Conservation (phyloP, 2,797 vertebrate species). For the Platalea minor region DNA sequence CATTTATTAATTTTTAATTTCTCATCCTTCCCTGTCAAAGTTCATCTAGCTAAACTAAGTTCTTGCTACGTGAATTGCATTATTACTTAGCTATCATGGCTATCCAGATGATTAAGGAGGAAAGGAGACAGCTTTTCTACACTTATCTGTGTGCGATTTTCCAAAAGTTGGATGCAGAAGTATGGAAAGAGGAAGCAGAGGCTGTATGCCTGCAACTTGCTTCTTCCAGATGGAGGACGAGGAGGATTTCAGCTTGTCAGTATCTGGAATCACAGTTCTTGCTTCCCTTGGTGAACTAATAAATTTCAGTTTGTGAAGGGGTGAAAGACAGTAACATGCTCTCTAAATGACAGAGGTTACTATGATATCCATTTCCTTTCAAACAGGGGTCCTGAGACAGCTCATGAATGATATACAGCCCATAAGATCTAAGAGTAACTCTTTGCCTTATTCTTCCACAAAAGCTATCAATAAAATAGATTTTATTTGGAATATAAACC, state of each 20-base stretch:
- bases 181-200: not conserved
- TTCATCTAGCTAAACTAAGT: not conserved
- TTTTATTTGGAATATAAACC: not conserved
- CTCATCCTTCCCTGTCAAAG: not conserved
- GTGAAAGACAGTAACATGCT: not conserved
- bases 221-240: not conserved
- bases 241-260: not conserved
- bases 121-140: not conserved
- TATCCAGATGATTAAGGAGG: not conserved
- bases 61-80: not conserved
- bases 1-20: not conserved
- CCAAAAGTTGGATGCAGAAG: not conserved
- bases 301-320: not conserved
- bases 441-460: not conserved
- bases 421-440: not conserved
- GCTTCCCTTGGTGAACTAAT: not conserved
- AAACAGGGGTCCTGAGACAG: not conserved
- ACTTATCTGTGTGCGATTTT: not conserved
- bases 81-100: not conserved
- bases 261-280: not conserved
- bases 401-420: accelerated
- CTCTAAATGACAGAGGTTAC: not conserved
- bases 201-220: not conserved
- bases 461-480: not conserved
- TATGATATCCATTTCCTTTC: not conserved